phyloP scores from a whole-genome alignment of 2,797 vertebrate genomes.

The Alcedo atthis region DNA sequence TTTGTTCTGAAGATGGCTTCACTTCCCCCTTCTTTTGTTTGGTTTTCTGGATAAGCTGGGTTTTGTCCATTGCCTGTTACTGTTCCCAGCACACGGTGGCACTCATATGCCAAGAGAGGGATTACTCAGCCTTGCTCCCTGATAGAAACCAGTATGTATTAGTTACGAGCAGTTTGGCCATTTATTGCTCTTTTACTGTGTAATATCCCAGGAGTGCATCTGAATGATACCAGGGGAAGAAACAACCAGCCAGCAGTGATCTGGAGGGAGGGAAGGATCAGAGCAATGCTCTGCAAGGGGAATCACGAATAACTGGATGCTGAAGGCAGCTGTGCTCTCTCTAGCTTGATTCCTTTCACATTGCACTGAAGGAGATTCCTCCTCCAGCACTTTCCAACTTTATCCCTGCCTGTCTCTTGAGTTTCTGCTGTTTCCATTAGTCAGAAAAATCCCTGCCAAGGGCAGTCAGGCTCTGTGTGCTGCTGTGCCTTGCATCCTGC shows the following conservation, averaged over 20 bases:
- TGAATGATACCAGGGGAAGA: neutral
- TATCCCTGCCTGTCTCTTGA: neutral
- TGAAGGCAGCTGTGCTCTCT: neutral
- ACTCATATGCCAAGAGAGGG: neutral
- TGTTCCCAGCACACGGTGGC: slow-evolving; percentile 35
- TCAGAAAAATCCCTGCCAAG: neutral
- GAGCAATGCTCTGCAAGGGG: neutral
- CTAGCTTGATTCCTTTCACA: neutral
- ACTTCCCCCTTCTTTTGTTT: neutral
- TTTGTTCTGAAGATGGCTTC: neutral
- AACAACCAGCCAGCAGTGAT: neutral
- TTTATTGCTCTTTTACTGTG: neutral
- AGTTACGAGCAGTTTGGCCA: neutral
- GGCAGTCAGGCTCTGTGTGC: neutral
- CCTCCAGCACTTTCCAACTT: neutral
- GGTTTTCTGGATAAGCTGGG: neutral
- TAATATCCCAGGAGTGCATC: neutral
- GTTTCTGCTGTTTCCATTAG: neutral
- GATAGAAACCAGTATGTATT: neutral
- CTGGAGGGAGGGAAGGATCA: neutral
- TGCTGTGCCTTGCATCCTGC: neutral
- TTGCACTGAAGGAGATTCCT: neutral
- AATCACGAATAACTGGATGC: neutral
- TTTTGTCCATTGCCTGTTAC: neutral
- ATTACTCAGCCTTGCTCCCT: neutral